These are phyloP conservation scores for Phyllopteryx taeniolatus DNA, from an alignment of 2,113 vertebrate genomes.

Conservation along the genomic window DNA sequence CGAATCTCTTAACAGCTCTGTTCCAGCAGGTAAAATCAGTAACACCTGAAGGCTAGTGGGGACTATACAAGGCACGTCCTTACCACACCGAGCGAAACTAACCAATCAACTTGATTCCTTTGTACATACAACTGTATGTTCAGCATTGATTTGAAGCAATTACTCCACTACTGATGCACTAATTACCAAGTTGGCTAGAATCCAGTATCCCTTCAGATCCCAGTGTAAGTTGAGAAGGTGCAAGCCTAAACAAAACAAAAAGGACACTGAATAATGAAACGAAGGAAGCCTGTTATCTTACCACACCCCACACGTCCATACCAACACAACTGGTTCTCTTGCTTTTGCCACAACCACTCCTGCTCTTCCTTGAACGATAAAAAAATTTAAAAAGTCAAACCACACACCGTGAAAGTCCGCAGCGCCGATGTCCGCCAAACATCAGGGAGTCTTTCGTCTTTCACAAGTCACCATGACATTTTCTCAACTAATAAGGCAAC, in stretches of 20 bases:
- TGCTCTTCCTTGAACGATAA: conserved; percentile 18
- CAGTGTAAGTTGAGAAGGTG: conserved; percentile 38
- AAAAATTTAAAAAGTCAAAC: conserved; percentile 22
- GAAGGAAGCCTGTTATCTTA: conserved; percentile 56
- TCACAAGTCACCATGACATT: conserved; percentile 9
- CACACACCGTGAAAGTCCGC: background rate
- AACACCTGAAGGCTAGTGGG: conserved; percentile 27
- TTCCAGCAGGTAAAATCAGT: conserved; percentile 48
- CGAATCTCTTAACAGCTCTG: conserved; percentile 38
- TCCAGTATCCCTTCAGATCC: background rate
- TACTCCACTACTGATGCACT: background rate
- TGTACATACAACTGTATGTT: background rate
- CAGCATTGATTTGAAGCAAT: background rate
- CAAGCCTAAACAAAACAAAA: conserved; percentile 4
- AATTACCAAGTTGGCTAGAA: background rate
- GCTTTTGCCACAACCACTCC: conserved; percentile 10
- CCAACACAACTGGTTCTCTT: conserved; percentile 67
- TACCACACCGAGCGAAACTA: conserved; percentile 11
- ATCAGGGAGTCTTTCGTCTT: conserved; percentile 33
- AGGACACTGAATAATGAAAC: conserved; percentile 23
- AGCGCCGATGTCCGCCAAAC: background rate
- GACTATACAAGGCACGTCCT: conserved; percentile 47
- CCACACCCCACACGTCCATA: conserved; percentile 55
- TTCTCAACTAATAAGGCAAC: conserved; percentile 23
- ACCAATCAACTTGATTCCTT: background rate